Percentiles rank a stretch among this genome's conserved stretches.
phyloP scores from a whole-genome alignment of 2,113 vertebrate species.

The Mormyrus iriodes region DNA sequence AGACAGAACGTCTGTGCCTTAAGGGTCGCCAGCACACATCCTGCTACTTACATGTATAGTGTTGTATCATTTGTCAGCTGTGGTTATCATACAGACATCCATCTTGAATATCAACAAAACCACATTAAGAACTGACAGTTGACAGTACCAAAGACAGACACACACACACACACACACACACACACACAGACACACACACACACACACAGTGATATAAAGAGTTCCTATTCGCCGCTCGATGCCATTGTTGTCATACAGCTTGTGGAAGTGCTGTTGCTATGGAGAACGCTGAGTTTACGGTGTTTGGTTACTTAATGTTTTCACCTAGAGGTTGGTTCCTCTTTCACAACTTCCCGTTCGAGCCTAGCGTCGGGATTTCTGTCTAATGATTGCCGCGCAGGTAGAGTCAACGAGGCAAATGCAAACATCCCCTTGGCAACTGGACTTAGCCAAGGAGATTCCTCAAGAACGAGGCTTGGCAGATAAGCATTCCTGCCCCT shows the following conservation, averaged over 20 bases:
- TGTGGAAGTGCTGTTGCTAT: constrained; percentile 28
- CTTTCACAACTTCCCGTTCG: neutral
- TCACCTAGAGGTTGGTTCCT: constrained; percentile 31
- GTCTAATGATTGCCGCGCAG: constrained; percentile 41
- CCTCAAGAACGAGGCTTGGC: neutral
- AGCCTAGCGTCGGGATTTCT: constrained; percentile 11
- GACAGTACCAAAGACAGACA: neutral
- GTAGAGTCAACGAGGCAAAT: neutral
- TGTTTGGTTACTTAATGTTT: constrained; percentile 44
- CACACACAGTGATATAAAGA: too few relatives aligned
- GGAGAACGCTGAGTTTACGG: constrained; percentile 32
- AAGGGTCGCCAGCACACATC: neutral
- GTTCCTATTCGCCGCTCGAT: neutral
- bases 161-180: neutral
- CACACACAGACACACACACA: too few relatives aligned
- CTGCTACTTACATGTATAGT: neutral
- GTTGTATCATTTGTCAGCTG: neutral
- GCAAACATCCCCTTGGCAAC: neutral
- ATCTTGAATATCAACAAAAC: neutral
- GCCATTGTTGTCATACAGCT: neutral
- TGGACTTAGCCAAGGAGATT: neutral
- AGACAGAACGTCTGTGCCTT: neutral
- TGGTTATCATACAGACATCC: neutral
- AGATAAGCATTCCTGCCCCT: neutral
- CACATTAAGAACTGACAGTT: neutral